These are phyloP conservation scores for Argopecten irradians DNA, from an alignment of 1,140 invertebrate species.

Conservation along the genomic window DNA sequence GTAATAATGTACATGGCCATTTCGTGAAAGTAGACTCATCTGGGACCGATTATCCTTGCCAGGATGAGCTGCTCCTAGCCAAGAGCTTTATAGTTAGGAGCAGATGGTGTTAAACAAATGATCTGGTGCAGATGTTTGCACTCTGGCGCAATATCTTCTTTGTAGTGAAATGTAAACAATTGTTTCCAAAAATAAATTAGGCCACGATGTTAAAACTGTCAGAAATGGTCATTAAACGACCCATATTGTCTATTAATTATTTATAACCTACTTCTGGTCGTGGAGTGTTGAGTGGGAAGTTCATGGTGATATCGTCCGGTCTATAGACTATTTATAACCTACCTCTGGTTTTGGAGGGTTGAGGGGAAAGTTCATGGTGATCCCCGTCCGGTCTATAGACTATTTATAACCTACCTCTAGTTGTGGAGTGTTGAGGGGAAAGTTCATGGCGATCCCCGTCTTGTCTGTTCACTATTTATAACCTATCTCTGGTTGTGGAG, in stretches of 20 bases:
- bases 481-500: conserved; percentile 51
- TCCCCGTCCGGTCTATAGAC: conserved; percentile 20
- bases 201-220: too few species aligned
- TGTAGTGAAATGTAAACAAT: too few species aligned
- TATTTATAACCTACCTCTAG: conserved; percentile 49
- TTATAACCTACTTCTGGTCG: conserved; percentile 49
- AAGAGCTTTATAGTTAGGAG: background rate
- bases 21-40: background rate
- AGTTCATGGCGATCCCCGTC: conserved; percentile 60
- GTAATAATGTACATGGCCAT: background rate
- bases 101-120: background rate
- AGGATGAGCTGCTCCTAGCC: background rate
- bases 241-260: too few species aligned
- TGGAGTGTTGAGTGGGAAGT: conserved; percentile 62
- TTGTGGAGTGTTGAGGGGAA: conserved; percentile 59
- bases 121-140: background rate
- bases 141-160: too few species aligned
- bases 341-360: conserved; percentile 54
- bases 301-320: conserved; percentile 51
- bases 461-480: conserved; percentile 54
- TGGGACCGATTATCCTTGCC: background rate
- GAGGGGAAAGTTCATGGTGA: conserved; percentile 66
- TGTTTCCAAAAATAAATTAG: too few species aligned
- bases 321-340: background rate
- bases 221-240: too few species aligned